Percentiles rank a stretch among this genome's conserved stretches.
Evolutionary conservation across 2,113 vertebrate species (phyloP).

Genomic region (Tragelaphus imberbis): DNA sequence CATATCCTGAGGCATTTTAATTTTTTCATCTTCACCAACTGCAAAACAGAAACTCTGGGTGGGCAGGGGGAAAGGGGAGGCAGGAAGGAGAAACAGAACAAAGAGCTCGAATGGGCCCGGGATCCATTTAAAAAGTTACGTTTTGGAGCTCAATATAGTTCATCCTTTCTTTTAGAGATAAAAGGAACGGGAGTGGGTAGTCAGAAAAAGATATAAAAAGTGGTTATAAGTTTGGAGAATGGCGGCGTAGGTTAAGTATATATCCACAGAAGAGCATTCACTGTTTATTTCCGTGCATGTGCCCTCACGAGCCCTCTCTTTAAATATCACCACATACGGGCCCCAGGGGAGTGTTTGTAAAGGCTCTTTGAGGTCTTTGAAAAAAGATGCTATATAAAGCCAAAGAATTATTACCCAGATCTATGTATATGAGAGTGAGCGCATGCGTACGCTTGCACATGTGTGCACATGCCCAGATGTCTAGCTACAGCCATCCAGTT

Average conservation of each 20-base stretch:
- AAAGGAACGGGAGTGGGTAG: constrained; percentile 34
- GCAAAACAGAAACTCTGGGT: not conserved
- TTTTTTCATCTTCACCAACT: not conserved
- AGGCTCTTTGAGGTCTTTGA: constrained; percentile 44
- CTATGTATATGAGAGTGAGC: not conserved
- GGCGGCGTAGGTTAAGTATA: constrained; percentile 39
- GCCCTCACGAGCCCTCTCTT: not conserved
- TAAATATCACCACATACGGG: constrained; percentile 23
- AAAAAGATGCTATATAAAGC: not conserved
- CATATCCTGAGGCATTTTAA: not conserved
- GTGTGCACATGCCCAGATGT: not conserved
- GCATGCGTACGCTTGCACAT: rapidly evolving
- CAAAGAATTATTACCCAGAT: not conserved
- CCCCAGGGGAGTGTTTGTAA: constrained; percentile 26
- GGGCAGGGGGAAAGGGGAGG: not conserved
- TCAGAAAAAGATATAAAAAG: constrained; percentile 41
- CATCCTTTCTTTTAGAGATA: constrained; percentile 41
- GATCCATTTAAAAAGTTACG: not conserved
- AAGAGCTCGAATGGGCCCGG: not conserved
- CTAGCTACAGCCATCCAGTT: not conserved
- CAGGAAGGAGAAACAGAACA: not conserved
- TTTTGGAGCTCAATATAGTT: constrained; percentile 27
- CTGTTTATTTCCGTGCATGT: constrained; percentile 38
- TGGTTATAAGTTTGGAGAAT: not conserved
- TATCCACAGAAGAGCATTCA: constrained; percentile 28